These are phyloP conservation scores for Prunella himalayana DNA, from an alignment of 2,113 vertebrate genomes.

Conservation along the genomic window DNA sequence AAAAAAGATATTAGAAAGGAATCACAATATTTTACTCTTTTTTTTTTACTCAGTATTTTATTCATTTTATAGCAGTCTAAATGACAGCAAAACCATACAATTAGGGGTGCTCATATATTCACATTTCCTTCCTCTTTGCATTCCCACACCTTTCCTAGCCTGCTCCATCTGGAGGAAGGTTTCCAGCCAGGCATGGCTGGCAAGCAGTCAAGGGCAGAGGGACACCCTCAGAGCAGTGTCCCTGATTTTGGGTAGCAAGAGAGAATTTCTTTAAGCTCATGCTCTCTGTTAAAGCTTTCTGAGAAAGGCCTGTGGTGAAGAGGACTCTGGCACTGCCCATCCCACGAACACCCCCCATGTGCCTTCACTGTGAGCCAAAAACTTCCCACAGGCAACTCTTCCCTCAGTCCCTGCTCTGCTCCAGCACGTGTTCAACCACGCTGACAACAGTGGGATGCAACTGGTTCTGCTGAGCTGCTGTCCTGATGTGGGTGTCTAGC, in stretches of 20 bases:
- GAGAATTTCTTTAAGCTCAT: background rate
- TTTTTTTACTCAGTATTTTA: background rate
- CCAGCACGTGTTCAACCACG: slow-evolving; percentile 9
- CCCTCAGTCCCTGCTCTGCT: background rate
- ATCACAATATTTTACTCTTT: background rate
- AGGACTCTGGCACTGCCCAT: background rate
- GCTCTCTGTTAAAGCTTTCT: background rate
- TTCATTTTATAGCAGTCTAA: background rate
- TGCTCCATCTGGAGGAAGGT: slow-evolving; percentile 10
- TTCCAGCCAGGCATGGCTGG: slow-evolving; percentile 6
- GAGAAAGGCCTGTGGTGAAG: background rate
- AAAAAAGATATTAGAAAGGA: background rate
- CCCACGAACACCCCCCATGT: background rate
- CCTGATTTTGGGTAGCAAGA: background rate
- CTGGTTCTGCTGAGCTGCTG: background rate
- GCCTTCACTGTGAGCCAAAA: background rate
- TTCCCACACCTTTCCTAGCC: background rate
- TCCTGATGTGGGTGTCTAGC: slow-evolving; percentile 43
- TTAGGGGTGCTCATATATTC: background rate
- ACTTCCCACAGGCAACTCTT: background rate
- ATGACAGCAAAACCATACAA: background rate
- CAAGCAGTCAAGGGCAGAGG: background rate
- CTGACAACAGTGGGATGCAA: background rate
- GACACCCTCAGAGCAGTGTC: background rate
- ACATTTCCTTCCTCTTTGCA: background rate